Percentiles rank a stretch among this genome's conserved stretches.
Conservation (phyloP, 2,797 vertebrate genomes). For the Sebastes minor region DNA sequence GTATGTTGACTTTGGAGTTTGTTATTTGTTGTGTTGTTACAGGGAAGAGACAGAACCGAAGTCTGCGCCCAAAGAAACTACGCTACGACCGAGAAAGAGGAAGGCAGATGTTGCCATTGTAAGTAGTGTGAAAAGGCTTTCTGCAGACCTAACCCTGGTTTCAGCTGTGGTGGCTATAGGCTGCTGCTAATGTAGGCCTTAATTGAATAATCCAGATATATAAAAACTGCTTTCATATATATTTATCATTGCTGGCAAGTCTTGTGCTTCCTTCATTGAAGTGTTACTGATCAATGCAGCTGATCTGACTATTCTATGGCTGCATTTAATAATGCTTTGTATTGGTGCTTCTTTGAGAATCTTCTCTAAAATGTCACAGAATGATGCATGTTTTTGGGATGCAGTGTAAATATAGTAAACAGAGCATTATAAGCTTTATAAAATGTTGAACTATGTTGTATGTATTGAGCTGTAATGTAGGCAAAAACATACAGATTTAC, state of each 20-base stretch:
- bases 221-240: background rate
- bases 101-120: constrained; percentile 96
- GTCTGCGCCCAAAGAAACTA: constrained; percentile 55
- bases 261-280: background rate
- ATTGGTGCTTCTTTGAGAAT: background rate
- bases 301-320: rapidly evolving
- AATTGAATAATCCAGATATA: background rate
- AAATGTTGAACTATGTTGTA: no score
- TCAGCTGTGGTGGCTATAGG: background rate
- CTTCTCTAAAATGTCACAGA: no score
- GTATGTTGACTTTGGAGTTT: background rate
- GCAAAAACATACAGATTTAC: no score
- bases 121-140: constrained; percentile 72
- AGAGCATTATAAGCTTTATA: no score
- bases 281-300: background rate
- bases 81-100: constrained; percentile 89
- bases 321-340: background rate
- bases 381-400: no score
- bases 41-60: constrained; percentile 81
- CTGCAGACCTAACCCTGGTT: background rate
- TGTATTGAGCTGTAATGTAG: no score
- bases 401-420: background rate
- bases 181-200: background rate
- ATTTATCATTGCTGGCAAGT: background rate
- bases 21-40: background rate